These are phyloP conservation scores for Bembecia ichneumoniformis DNA, from an alignment of 2,888 invertebrate genomes.

Conservation along the genomic window DNA sequence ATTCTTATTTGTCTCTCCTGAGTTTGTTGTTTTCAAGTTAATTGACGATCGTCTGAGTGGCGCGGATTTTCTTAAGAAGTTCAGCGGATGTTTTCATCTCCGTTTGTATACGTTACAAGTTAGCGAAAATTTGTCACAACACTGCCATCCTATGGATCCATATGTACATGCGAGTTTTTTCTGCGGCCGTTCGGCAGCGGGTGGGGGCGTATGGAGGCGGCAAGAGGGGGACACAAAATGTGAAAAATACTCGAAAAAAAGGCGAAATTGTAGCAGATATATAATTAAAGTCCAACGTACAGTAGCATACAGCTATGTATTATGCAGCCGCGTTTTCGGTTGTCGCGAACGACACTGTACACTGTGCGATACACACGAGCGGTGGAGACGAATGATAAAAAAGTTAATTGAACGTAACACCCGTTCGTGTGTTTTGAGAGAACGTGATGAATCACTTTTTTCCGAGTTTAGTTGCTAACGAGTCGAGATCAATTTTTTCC, in stretches of 20 bases:
- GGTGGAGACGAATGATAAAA: constrained; percentile 27
- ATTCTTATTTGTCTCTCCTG: constrained; percentile 15
- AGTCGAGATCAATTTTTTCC: constrained; percentile 6
- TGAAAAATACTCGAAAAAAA: constrained; percentile 74
- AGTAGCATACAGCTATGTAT: constrained; percentile 64
- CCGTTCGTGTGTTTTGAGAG: constrained; percentile 8
- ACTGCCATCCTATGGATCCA: constrained; percentile 17
- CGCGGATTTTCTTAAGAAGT: not conserved
- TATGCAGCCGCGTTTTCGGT: constrained; percentile 58
- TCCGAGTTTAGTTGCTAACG: constrained; percentile 17
- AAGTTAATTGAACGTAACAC: constrained; percentile 36
- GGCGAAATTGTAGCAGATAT: constrained; percentile 73
- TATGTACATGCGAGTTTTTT: constrained; percentile 55
- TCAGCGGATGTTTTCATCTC: too few species aligned
- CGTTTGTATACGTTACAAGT: not conserved
- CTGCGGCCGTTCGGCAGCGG: constrained; percentile 56
- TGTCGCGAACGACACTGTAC: constrained; percentile 42
- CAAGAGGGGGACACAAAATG: constrained; percentile 59
- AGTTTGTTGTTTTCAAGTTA: constrained; percentile 14
- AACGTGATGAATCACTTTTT: constrained; percentile 20
- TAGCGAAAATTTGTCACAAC: constrained; percentile 14
- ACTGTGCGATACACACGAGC: constrained; percentile 7
- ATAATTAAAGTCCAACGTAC: constrained; percentile 70
- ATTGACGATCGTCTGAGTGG: constrained; percentile 10
- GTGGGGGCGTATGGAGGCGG: constrained; percentile 30